These are phyloP conservation scores for Cataglyphis rosenhaueri DNA, from an alignment of 2,888 invertebrate genomes.

Conservation along the genomic window DNA sequence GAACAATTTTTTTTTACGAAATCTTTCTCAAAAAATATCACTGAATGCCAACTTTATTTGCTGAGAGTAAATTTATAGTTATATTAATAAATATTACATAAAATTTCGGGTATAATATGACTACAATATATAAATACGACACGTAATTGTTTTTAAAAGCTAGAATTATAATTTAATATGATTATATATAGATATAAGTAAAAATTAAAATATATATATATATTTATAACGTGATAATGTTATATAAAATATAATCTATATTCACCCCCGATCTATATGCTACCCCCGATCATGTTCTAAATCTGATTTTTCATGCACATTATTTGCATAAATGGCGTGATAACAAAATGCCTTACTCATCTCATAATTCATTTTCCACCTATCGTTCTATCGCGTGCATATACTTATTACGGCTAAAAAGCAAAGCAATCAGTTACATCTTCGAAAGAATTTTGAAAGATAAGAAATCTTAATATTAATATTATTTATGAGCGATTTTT, in stretches of 20 bases:
- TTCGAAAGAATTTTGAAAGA: not conserved
- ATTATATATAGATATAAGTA: not conserved
- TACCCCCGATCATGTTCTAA: constrained; percentile 1
- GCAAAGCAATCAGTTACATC: not conserved
- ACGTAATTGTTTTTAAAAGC: not conserved
- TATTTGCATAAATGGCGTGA: constrained; percentile 30
- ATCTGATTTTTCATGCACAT: constrained; percentile 31
- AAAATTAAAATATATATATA: not conserved
- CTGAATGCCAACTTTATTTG: not conserved
- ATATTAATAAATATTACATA: constrained; percentile 15
- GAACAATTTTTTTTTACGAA: not conserved
- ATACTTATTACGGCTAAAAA: not conserved
- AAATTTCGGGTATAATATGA: constrained; percentile 18
- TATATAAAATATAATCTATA: constrained; percentile 2
- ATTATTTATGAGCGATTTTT: not conserved
- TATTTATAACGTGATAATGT: not conserved
- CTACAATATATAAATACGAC: not conserved
- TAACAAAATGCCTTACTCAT: constrained; percentile 50
- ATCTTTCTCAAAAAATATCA: not conserved
- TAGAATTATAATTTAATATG: not conserved
- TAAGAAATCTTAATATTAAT: constrained; percentile 23
- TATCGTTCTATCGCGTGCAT: constrained; percentile 13
- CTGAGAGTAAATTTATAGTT: constrained; percentile 15
- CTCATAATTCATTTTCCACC: constrained; percentile 44
- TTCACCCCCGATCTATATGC: not conserved